These are phyloP conservation scores for Corapipo altera DNA, from an alignment of 2,113 vertebrate species.

Conservation along the genomic window DNA sequence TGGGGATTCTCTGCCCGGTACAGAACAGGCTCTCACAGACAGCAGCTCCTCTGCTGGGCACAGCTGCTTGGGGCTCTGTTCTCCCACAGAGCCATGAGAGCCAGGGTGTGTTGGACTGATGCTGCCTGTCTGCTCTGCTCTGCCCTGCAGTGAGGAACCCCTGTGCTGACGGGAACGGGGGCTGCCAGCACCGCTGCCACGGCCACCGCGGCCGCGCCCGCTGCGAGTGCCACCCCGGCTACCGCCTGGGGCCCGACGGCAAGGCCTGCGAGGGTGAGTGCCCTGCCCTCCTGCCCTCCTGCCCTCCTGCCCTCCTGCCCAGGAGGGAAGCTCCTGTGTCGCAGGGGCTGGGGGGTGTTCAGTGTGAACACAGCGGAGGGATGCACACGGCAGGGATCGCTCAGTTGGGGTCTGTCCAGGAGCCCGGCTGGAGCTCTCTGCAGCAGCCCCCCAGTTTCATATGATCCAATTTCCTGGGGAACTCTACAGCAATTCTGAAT, in stretches of 20 bases:
- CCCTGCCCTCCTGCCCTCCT: accelerated
- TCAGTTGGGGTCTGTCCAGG: accelerated
- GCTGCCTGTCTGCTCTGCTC: neutral
- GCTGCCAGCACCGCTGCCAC: conserved; percentile 75
- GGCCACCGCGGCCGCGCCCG: conserved; percentile 29
- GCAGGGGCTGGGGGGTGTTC: accelerated
- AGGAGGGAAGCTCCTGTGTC: accelerated
- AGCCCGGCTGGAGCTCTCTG: neutral
- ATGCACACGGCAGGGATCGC: accelerated
- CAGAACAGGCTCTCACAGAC: accelerated
- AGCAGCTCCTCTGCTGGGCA: accelerated
- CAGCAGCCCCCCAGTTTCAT: accelerated
- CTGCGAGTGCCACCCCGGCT: conserved; percentile 85
- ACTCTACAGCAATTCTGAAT: neutral
- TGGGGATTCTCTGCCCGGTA: neutral
- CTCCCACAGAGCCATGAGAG: accelerated
- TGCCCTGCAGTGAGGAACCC: conserved; percentile 77
- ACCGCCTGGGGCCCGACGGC: conserved; percentile 74
- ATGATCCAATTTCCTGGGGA: neutral
- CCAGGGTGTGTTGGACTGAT: accelerated
- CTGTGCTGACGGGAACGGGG: conserved; percentile 81
- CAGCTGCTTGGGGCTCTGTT: neutral
- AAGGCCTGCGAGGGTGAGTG: conserved; percentile 84
- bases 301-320: too few relatives aligned
- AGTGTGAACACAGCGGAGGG: accelerated